Evolutionary conservation across 2,113 vertebrate genomes (phyloP).

Genomic region (Centropus unirufus): DNA sequence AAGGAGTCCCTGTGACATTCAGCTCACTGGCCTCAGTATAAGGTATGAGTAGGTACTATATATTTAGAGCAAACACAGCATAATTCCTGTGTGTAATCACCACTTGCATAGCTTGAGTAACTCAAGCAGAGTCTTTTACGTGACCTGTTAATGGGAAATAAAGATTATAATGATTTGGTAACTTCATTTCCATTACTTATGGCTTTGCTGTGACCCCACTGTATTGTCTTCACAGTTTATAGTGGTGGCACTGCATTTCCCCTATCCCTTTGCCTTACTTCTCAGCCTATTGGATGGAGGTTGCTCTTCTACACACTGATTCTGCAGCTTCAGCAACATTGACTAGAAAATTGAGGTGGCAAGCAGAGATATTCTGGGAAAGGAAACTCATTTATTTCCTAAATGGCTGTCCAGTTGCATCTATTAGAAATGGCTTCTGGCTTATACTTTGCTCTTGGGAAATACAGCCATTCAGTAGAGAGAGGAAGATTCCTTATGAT

Average conservation of each 20-base stretch:
- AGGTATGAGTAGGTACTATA: neutral
- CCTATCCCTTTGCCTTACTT: neutral
- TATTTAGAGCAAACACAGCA: neutral
- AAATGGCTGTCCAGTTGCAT: neutral
- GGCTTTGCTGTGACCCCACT: neutral
- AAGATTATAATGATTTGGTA: neutral
- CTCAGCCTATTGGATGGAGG: neutral
- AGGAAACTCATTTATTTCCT: neutral
- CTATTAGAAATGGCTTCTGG: neutral
- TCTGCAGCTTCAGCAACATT: neutral
- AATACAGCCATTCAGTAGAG: neutral
- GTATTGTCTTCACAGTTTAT: neutral
- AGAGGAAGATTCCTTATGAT: neutral
- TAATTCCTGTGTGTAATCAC: neutral
- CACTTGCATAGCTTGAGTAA: neutral
- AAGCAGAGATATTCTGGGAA: neutral
- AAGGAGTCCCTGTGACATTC: neutral
- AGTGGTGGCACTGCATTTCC: neutral
- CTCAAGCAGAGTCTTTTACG: neutral
- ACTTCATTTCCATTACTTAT: neutral
- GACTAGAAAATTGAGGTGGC: neutral
- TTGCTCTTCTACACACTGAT: neutral
- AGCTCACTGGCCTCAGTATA: neutral
- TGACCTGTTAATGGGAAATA: neutral
- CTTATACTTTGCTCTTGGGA: neutral